Conservation (phyloP, 2,113 vertebrate species). For the Bombycilla garrulus region DNA sequence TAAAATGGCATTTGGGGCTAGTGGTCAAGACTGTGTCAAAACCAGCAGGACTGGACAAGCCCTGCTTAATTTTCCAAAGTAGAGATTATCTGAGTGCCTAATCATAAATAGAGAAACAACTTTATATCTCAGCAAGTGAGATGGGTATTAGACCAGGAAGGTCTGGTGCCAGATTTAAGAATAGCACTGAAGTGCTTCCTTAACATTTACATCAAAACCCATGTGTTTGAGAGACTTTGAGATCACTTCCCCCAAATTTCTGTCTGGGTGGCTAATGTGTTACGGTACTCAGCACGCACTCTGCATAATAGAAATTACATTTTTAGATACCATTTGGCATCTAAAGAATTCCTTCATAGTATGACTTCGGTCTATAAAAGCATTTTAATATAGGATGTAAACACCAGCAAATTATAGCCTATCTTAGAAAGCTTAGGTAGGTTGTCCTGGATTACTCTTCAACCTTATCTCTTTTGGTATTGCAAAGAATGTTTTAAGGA, state of each 20-base stretch:
- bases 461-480: not conserved
- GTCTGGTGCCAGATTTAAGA: not conserved
- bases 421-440: not conserved
- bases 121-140: not conserved
- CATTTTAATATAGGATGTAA: not conserved
- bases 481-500: not conserved
- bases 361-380: not conserved
- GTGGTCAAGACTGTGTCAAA: not conserved
- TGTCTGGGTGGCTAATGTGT: fast-evolving
- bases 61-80: not conserved
- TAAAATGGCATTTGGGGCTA: not conserved
- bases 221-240: not conserved
- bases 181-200: not conserved
- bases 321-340: not conserved
- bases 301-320: not conserved
- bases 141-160: not conserved
- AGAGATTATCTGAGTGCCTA: not conserved
- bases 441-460: not conserved
- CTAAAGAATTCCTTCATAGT: not conserved
- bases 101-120: not conserved
- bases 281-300: not conserved
- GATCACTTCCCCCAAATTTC: not conserved
- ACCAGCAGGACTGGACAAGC: not conserved
- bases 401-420: not conserved
- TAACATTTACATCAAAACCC: not conserved